Base-by-base conservation (phyloP, 2,888 invertebrate species). In the Aspidapion aeneum region DNA sequence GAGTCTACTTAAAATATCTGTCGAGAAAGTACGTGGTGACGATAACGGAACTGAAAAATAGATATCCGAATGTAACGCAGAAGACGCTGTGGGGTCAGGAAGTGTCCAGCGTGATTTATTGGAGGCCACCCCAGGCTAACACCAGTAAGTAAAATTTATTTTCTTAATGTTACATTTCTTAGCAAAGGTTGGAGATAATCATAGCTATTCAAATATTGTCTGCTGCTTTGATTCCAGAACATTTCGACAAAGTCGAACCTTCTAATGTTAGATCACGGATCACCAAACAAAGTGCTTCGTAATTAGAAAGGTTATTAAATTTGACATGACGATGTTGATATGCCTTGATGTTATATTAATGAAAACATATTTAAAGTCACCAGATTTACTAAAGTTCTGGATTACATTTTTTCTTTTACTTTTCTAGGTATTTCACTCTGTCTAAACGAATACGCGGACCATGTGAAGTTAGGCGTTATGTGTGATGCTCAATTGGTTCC, bases 81-180 rank as follows among this genome's bases (percentile, higher is more conserved):
- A 82, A 81, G 1, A 86, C 87, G 5, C 70, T 87, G 18, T 89
- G 89, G 84, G 87, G 89, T 0, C 87, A 89, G 66, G 82, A 84
- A 7, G 83, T 90, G 1, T 84, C 84, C 1, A 82, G 83, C 51
- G 85, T 87, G 0, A 79, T 90, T 60, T 90, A 89, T 73, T 90
- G 89, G 89, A 81, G 89, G 68, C 90, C 90, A 12, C 89, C 90
- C 0, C 90, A 90, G 77, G 89, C 90, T 60, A 90, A 90, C 77
- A 89, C 89, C 67, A 87, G 90, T 90, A 77, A 84, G 87, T 70
- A 54, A n/a, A n/a, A n/a, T n/a, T n/a, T n/a, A n/a, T n/a, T n/a
- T n/a, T n/a, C n/a, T n/a, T n/a, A n/a, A 22, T n/a, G n/a, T n/a
- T n/a, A n/a, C n/a, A n/a, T n/a, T n/a, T n/a, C n/a, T n/a, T n/a